phyloP scores from a whole-genome alignment of 1,140 invertebrate species.

The Sycobia sp. region DNA sequence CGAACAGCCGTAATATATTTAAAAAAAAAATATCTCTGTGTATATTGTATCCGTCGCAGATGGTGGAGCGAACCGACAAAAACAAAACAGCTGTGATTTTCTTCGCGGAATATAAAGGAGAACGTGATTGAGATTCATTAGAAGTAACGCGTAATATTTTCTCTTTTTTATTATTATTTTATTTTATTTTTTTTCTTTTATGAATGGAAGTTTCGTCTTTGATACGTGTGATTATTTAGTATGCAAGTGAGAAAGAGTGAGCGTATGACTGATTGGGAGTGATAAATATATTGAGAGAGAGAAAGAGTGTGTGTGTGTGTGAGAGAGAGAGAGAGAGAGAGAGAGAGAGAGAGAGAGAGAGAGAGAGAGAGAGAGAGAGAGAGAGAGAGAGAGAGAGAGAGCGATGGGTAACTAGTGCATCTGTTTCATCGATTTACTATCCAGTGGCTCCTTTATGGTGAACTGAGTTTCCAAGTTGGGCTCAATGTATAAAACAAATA shows the following conservation, averaged over 20 bases:
- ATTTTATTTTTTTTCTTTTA: too few species aligned
- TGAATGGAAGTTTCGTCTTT: not conserved
- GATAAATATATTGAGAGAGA: not conserved
- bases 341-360: too few species aligned
- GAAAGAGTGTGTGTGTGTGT: not conserved
- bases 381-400: too few species aligned
- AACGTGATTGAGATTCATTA: conserved; percentile 34
- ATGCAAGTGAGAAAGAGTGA: not conserved
- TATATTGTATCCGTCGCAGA: conserved; percentile 16
- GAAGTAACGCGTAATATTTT: not conserved
- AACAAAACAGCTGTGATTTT: conserved; percentile 44
- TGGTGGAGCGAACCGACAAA: conserved; percentile 28
- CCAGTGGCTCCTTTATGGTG: too few species aligned
- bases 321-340: too few species aligned
- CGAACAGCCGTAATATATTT: too few species aligned
- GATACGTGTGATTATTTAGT: not conserved
- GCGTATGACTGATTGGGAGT: not conserved
- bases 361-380: too few species aligned
- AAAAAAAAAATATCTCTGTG: conserved; percentile 24
- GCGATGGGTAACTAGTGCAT: too few species aligned
- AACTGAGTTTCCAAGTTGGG: too few species aligned
- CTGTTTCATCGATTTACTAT: too few species aligned
- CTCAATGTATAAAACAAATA: too few species aligned
- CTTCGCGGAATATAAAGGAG: conserved; percentile 28
- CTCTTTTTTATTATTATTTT: too few species aligned